Evolutionary conservation across 30 jellyfish, hydroid and myxozoan genomes (phyloP).

Genomic region (Catostylus mosaicus): DNA sequence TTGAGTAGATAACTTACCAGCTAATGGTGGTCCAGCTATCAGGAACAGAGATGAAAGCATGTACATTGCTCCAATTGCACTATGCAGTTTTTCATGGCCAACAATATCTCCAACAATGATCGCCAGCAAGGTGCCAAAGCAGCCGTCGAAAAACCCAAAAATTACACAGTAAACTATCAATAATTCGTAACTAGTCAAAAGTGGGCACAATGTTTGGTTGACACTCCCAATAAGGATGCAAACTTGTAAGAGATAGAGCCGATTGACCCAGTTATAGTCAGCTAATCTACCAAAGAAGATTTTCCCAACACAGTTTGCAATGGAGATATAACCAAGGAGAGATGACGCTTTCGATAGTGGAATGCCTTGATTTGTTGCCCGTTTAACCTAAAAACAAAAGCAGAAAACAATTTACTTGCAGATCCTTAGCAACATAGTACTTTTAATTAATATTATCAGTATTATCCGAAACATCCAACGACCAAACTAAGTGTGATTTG

Average conservation of each 20-base stretch:
- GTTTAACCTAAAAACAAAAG: conserved; percentile 46
- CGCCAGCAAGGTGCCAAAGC: conserved; percentile 51
- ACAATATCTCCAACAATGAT: conserved; percentile 68
- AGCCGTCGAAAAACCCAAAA: conserved; percentile 73
- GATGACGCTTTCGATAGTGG: conserved; percentile 53
- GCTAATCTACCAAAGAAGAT: conserved; percentile 60
- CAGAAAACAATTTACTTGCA: too few species aligned
- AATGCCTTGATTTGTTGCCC: conserved; percentile 42
- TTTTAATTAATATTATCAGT: too few species aligned
- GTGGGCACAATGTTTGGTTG: conserved; percentile 59
- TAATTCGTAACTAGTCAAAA: conserved; percentile 18
- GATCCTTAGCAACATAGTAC: too few species aligned
- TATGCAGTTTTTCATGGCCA: conserved; percentile 51
- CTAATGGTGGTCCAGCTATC: conserved; percentile 81
- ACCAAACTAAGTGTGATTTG: too few species aligned
- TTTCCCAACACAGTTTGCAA: conserved; percentile 59
- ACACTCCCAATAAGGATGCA: conserved; percentile 46
- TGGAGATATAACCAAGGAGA: conserved; percentile 74
- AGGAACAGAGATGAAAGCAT: conserved; percentile 56
- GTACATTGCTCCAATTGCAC: conserved; percentile 74
- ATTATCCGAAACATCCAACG: too few species aligned
- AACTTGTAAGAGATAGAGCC: conserved; percentile 49
- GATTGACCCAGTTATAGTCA: conserved; percentile 46
- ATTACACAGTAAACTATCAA: conserved; percentile 32
- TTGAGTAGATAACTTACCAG: conserved; percentile 46